Evolutionary conservation across 1,140 invertebrate species (phyloP), one percentile per base, ranked within the genome.

Genomic region (Leptinotarsa defecta): DNA sequence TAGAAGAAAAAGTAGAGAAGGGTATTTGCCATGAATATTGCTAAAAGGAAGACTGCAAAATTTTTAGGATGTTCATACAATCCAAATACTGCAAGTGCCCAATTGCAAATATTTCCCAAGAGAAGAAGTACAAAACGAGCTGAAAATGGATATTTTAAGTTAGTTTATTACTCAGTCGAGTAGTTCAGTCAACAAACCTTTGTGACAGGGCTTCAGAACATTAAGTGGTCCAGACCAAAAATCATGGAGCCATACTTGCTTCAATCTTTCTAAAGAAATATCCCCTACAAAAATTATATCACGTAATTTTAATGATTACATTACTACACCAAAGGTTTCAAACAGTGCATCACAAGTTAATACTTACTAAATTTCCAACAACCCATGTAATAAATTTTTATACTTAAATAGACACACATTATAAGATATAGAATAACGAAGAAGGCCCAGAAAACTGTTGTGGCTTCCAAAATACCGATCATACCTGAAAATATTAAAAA

Each of bases 351-450:
- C 27, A 34, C 27, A 34, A 34, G 6, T 6, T 34, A 5, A 57
- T 57, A 83, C 85, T 87, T 86, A 90, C 92, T 88, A 20, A 95
- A 85, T 84, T 90, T 92, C 88, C 92, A 94, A 73, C 90, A 87
- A 2, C 94, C 94, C 87, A 96, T 92, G 85, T 95, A 96, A 85
- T 97, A 97, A 77, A 97, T 92, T 84, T 96, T 91, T 24, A 91
- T 87, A 20, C 92, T 94, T 13, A 97, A 84, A 20, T 91, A 81
- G n/a, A 96, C 84, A 78, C 93, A 94, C 1, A 88, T 87, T 0
- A 86, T 34, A 57, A 96, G 86, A 86, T 97, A 93, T 1, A 92
- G 78, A 0, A 93, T 83, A 0, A 93, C 91, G 86, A 96, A 96
- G 3, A 90, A 75, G 15, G 92, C 88, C 94, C 94, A 95, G 82